Percentiles rank a stretch among this genome's conserved stretches.
Conservation (phyloP, 2,888 invertebrate species). For the Lasioglossum leucozonium region DNA sequence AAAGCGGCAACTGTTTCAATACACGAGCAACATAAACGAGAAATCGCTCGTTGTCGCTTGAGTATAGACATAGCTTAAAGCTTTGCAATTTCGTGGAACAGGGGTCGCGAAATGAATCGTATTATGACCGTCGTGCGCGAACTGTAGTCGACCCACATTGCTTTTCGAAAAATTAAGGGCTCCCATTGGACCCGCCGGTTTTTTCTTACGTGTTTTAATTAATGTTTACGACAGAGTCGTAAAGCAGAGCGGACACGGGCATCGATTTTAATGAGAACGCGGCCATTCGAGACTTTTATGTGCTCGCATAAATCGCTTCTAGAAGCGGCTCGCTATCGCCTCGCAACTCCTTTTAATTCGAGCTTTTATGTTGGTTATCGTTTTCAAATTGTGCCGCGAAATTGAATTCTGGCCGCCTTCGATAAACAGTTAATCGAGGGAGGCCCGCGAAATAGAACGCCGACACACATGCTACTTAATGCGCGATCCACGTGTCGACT, state of each 20-base stretch:
- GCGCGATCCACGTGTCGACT: not conserved
- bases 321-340: slow-evolving; percentile 39
- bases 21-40: not conserved
- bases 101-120: not conserved
- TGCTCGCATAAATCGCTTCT: slow-evolving; percentile 64
- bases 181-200: slow-evolving; percentile 21
- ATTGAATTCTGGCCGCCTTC: slow-evolving; percentile 39
- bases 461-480: not conserved
- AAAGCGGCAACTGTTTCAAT: not conserved
- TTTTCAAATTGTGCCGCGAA: slow-evolving; percentile 50
- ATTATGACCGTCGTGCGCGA: slow-evolving; percentile 8
- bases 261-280: slow-evolving; percentile 68
- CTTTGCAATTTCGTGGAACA: not conserved
- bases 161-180: slow-evolving; percentile 59
- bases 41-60: not conserved
- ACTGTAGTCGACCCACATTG: slow-evolving; percentile 49
- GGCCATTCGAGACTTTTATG: slow-evolving; percentile 67
- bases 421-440: slow-evolving; percentile 36
- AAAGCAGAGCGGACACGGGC: slow-evolving; percentile 52
- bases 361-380: slow-evolving; percentile 58
- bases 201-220: slow-evolving; percentile 62
- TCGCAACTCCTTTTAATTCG: slow-evolving; percentile 61
- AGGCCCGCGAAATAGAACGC: slow-evolving; percentile 14
- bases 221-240: slow-evolving; percentile 58
- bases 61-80: not conserved